Evolutionary conservation across 2,888 invertebrate genomes (phyloP), one percentile per base, ranked within the genome.

Genomic region (Drosophila hamatofila): DNA sequence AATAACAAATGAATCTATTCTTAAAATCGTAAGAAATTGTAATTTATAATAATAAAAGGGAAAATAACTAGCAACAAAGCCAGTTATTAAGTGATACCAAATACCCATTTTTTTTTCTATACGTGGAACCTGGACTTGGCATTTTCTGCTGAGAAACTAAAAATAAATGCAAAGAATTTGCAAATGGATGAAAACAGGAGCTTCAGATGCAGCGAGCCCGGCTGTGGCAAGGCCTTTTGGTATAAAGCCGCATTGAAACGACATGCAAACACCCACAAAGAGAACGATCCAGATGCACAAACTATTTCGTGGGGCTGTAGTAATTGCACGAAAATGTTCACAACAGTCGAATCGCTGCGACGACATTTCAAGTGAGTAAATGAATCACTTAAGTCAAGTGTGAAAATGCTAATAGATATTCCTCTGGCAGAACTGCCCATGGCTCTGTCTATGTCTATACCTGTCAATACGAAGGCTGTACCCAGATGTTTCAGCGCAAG

Each of bases 401-500:
- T 37, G 35, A 16, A 12, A n/a, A 11, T 6, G 8, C 3, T 18
- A 12, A 9, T 12, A 8, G 2, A 33, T 11, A 0, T 25, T 7
- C 3, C 16, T 12, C 8, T 71, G 35, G 0, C 35, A 78, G 78
- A 61, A 77, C 78, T 7, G 58, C 57, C 0, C 78, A 78, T 18
- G 78, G 77, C 18, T 58, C 60, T 16, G 37, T 78, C 0, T 25
- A 51, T 11, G 23, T 77, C 1, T 77, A 66, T 58, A 49, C 72
- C 5, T 77, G 77, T 33, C 25, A 33, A 1, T 37, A 25, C 27
- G 63, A 66, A 3, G 77, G 67, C 23, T 78, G 78, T 58, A 63
- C n/a, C n/a, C 80, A 80, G 48, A 80, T 78, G 78, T 78, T 78
- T 16, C 78, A 78, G 58, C 78, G 78, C 44, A 78, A 77, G 48